A percentile compares a stretch with the other conserved stretches of the same genome.
These are phyloP conservation scores for Melipona beecheii DNA, from an alignment of 2,888 invertebrate species.

Conservation along the genomic window DNA sequence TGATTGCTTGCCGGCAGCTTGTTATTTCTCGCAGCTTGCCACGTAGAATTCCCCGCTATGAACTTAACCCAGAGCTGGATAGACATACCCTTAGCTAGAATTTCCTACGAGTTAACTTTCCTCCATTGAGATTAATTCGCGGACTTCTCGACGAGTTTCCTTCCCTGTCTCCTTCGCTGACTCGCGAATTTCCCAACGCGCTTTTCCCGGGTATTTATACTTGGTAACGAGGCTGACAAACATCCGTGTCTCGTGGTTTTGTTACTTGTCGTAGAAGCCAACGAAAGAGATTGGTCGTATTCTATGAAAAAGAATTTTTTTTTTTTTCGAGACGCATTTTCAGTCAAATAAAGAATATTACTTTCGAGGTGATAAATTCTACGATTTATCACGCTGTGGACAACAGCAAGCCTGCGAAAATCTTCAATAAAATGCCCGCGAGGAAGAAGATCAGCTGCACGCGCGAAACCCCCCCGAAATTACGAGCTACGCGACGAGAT, in stretches of 20 bases:
- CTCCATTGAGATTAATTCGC: conserved; percentile 16
- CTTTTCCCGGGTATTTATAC: neutral
- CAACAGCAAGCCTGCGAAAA: neutral
- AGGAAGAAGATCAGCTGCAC: neutral
- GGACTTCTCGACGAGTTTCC: conserved; percentile 22
- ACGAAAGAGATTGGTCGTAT: no score
- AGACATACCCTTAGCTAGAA: conserved; percentile 7
- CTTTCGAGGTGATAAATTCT: no score
- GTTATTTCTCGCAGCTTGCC: conserved; percentile 33
- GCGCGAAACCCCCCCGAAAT: neutral
- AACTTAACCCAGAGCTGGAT: neutral
- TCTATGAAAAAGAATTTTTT: no score
- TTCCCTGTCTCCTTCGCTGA: neutral
- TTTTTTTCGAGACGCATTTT: no score
- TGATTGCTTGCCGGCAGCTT: conserved; percentile 29
- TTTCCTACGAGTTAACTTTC: conserved; percentile 37
- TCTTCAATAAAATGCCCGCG: neutral
- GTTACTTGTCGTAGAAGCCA: no score
- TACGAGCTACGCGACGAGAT: neutral
- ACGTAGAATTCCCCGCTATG: conserved; percentile 11
- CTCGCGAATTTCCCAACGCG: neutral
- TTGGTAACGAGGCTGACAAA: neutral
- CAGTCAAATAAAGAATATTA: no score
- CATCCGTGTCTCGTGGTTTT: neutral
- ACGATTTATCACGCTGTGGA: no score